Conservation (phyloP, 2,113 vertebrate species). For the Rhinopomastus cyanomelas region DNA sequence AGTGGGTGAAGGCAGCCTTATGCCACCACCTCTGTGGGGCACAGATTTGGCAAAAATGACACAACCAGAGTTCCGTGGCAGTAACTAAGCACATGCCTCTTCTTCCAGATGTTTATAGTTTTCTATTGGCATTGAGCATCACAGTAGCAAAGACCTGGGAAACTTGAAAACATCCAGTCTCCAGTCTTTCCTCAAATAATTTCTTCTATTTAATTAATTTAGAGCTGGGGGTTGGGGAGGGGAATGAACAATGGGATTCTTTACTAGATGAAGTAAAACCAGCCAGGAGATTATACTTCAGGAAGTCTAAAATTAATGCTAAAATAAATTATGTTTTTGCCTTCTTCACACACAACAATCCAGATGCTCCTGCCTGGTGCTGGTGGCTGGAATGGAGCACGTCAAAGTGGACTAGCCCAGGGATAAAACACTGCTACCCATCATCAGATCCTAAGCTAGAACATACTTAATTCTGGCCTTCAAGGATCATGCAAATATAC, state of each 20-base stretch:
- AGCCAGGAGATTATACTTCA: background rate
- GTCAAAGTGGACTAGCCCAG: background rate
- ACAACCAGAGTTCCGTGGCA: background rate
- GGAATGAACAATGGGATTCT: background rate
- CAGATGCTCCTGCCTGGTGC: background rate
- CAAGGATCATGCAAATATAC: background rate
- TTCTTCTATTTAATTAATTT: background rate
- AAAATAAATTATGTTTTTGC: background rate
- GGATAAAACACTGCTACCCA: background rate
- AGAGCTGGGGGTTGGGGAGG: background rate
- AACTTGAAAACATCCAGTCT: background rate
- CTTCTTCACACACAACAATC: background rate
- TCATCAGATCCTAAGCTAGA: background rate
- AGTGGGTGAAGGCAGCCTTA: background rate
- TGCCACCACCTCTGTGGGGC: accelerated
- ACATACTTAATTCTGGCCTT: background rate
- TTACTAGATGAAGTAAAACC: background rate
- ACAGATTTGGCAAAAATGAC: background rate
- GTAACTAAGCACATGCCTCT: accelerated
- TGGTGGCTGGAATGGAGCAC: background rate
- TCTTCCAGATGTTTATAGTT: background rate
- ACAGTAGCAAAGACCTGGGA: background rate
- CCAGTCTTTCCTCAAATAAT: background rate
- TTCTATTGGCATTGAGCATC: background rate
- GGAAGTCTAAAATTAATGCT: background rate